A percentile compares a stretch with the other conserved stretches of the same genome.
These are phyloP conservation scores for Alfaro cultratus DNA, from an alignment of 2,797 vertebrate genomes.

Conservation along the genomic window DNA sequence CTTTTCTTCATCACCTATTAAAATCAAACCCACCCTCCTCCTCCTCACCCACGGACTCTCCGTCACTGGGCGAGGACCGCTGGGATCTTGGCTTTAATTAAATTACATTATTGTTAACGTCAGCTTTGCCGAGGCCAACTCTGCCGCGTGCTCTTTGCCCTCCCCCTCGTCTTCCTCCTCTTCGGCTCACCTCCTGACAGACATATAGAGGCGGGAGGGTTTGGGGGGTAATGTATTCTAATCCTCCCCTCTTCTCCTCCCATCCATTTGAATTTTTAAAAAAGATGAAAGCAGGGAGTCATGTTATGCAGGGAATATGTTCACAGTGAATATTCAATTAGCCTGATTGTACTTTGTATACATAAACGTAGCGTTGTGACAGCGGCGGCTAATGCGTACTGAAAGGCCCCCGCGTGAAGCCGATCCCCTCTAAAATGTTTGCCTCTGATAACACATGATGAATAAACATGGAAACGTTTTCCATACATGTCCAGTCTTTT, in stretches of 20 bases:
- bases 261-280: slow-evolving; percentile 77
- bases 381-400: slow-evolving; percentile 54
- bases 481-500: slow-evolving; percentile 1
- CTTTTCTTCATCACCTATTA: slow-evolving; percentile 81
- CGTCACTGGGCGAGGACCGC: slow-evolving; percentile 47
- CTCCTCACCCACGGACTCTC: background rate
- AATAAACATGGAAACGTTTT: slow-evolving; percentile 62
- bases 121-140: slow-evolving; percentile 70
- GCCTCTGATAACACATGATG: slow-evolving; percentile 40
- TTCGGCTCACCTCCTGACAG: slow-evolving; percentile 68
- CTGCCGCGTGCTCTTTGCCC: slow-evolving; percentile 67
- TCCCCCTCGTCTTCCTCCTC: slow-evolving; percentile 42
- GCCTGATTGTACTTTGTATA: slow-evolving; percentile 51
- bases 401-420: slow-evolving; percentile 50
- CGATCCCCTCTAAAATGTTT: slow-evolving; percentile 46
- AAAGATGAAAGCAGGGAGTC: slow-evolving; percentile 59
- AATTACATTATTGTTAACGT: slow-evolving; percentile 88
- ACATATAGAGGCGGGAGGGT: slow-evolving; percentile 46
- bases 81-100: slow-evolving; percentile 82
- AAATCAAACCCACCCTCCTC: slow-evolving; percentile 70
- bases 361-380: slow-evolving; percentile 48
- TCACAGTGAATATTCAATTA: slow-evolving; percentile 79
- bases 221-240: slow-evolving; percentile 78
- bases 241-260: slow-evolving; percentile 66
- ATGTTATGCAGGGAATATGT: slow-evolving; percentile 75